Evolutionary conservation across 1,140 invertebrate genomes (phyloP), one percentile per base, ranked within the genome.

Genomic region (Calephelis nemesis): DNA sequence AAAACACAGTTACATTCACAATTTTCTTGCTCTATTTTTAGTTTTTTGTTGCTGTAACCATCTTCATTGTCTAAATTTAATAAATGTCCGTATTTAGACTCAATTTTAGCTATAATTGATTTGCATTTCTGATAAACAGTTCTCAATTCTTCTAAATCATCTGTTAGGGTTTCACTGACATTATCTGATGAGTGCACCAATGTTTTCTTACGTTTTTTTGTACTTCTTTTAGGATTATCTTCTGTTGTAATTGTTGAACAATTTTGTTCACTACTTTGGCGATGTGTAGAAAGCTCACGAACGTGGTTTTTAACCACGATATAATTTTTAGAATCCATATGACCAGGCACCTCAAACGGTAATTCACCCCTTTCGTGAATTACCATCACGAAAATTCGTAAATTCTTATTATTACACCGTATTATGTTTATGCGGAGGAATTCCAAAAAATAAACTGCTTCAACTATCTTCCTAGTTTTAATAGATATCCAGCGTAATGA

Each of bases 61-160:
- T 62, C 66, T 68, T 74, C 62, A 60, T 45, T 67, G 52, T 78
- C 54, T 47, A 82, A 60, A 49, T 82, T 69, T 40, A 88, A 69
- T 67, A 91, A 84, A 76, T 88, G 82, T 7, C 87, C 86, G 73
- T 90, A 91, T 71, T 91, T 91, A 6, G 58, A 63, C 72, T 90
- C 86, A n/a, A 91, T 88, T 71, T 85, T 88, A 7, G 70, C 70
- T 5, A 91, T 64, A 63, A 89, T 73, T 11, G 71, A 49, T 71
- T 85, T 87, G 67, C 88, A 90, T 47, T 85, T 83, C 13, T 72
- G 74, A 47, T 90, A 90, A 47, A 84, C 76, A 15, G 65, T 62
- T 73, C 67, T 78, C 42, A 91, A 64, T 62, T 90, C 85, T 62
- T 83, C 67, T 58, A 90, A 68, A 72, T 89, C 85, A 62, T 72